phyloP scores from a whole-genome alignment of 1,140 invertebrate species.

The Drosophila busckii region DNA sequence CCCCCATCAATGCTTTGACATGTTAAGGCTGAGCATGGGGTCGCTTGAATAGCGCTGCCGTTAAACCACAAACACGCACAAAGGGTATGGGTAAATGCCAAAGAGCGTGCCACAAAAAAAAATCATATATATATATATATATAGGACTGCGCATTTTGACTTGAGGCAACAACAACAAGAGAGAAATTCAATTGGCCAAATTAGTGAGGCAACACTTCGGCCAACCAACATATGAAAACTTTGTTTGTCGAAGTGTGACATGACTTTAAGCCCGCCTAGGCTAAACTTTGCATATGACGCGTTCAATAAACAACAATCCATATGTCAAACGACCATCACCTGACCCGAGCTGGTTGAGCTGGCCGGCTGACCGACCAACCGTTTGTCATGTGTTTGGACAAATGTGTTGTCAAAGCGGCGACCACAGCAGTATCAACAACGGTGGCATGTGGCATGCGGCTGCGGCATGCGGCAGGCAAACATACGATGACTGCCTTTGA shows the following conservation, averaged over 20 bases:
- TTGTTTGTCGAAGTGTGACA: slow-evolving; percentile 28
- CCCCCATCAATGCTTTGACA: slow-evolving; percentile 49
- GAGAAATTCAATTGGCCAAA: slow-evolving; percentile 62
- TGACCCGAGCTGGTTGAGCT: too few species aligned
- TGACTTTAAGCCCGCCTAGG: too few species aligned
- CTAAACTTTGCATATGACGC: too few species aligned
- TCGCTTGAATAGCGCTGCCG: slow-evolving; percentile 32
- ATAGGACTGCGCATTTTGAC: slow-evolving; percentile 26
- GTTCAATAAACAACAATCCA: slow-evolving; percentile 11
- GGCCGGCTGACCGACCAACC: slow-evolving; percentile 1
- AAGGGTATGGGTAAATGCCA: neutral
- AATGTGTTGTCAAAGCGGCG: slow-evolving; percentile 6
- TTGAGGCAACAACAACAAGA: too few species aligned
- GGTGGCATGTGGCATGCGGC: neutral
- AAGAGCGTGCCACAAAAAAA: too few species aligned
- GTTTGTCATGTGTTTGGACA: slow-evolving; percentile 30
- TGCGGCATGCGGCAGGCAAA: neutral
- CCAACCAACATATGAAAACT: slow-evolving; percentile 37
- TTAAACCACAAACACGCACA: slow-evolving; percentile 61
- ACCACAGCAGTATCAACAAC: slow-evolving; percentile 11
- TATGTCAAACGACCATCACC: slow-evolving; percentile 9
- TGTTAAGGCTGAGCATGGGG: slow-evolving; percentile 34
- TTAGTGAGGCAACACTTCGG: slow-evolving; percentile 32
- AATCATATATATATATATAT: too few species aligned
- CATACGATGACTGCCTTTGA: slow-evolving; percentile 31